Evolutionary conservation across 2,113 vertebrate genomes (phyloP), one percentile per base, ranked within the genome.

Genomic region (Lampris megalopsis): DNA sequence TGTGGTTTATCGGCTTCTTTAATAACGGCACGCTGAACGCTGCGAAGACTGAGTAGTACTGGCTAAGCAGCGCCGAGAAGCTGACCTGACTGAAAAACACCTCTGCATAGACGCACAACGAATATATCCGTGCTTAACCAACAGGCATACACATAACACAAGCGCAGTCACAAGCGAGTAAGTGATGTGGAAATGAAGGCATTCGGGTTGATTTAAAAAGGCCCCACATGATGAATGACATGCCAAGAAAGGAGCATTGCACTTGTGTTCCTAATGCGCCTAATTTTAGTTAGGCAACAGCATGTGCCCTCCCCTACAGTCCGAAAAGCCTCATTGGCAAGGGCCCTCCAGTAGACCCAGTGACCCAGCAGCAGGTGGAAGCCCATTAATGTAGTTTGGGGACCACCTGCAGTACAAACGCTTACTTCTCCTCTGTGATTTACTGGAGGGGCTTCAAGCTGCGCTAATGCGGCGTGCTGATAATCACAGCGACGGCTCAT

Each of bases 401-500:
- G 90, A 90, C 88, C 81, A 90, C 88, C 90, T 88, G 86, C 85
- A 88, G 86, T 76, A 87, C 77, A 84, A 85, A 80, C 63, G 75
- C 63, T 83, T 42, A 59, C 81, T 79, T 87, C 80, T 85, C 88
- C 85, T 81, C 82, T 56, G 79, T 82, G 86, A 89, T 91, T 88
- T 89, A 88, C 89, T 85, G 79, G 84, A 90, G 89, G 83, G 88
- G 73, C 63, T 89, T 87, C 85, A 85, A 89, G 87, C 86, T 88
- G 87, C 74, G 82, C 81, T 91, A 88, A 91, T 84, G 83, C 84
- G 84, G 67, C 79, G 72, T 83, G 88, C 85, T 90, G 88, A 87
- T 92, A 93, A 93, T 92, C 91, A 93, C 90, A 92, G 91, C 68
- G 83, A 91, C 76, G 88, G 89, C 89, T 93, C 91, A 90, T 91